Evolutionary conservation across 2,797 vertebrate genomes (phyloP), one percentile per base, ranked within the genome.

Genomic region (Sus cebifrons): DNA sequence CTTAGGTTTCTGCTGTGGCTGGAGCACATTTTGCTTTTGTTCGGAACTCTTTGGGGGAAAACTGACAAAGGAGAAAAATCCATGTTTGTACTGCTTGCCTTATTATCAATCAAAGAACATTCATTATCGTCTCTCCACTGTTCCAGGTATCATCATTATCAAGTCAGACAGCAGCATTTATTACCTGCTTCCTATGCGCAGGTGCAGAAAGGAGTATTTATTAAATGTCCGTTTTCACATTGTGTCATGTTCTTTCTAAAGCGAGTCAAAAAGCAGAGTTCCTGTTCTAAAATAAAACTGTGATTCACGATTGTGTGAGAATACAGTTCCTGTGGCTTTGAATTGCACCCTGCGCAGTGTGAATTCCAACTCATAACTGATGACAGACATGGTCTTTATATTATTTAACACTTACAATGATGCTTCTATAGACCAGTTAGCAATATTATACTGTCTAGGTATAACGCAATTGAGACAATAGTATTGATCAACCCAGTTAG

Each of bases 211-310:
- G 25, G 64, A 74, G 32, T 49, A 65, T 88, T 96, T 94, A 92
- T 88, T 95, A 92, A 88, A 90, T 82, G 89, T 86, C 58, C 58
- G 74, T 52, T 92, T 94, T 95, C 73, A 85, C 32, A 32, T 23
- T n/a, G 52, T 96, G 23, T 71, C 91, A 84, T 16, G 9, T 88
- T 88, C 62, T 78, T 73, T 93, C 29, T 23, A 88, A 86, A 90
- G 23, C 36, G 62, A 64, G 67, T 40, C 13, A 77, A 86, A 91
- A 96, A 95, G n/a, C 44, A 65, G 29, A 29, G 23, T 78, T 20
- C n/a, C 40, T 85, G n/a, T 60, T 92, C 23, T 40, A 21, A 73
- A 95, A 96, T 91, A 62, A 95, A 94, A 79, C 11, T 6, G 44
- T 78, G 25, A 88, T 85, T 96, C 94, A 82, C 29, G 60, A 32